Conservation (phyloP, 2,888 invertebrate species). For the Clanis bilineata region DNA sequence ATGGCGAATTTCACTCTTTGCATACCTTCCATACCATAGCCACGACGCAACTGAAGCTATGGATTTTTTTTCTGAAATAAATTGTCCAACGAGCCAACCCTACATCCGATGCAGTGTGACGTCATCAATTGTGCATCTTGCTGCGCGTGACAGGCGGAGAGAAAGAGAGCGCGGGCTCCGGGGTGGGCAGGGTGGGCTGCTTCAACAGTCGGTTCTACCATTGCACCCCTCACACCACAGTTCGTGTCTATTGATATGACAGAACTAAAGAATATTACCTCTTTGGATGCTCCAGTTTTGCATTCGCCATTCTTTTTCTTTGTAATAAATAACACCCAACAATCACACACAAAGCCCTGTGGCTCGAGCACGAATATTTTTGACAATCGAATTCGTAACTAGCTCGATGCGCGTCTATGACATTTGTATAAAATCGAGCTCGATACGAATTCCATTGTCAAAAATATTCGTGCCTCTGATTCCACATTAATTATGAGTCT, state of each 20-base stretch:
- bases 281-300: background rate
- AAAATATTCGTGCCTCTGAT: no score
- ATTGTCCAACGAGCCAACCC: constrained; percentile 10
- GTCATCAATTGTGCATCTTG: constrained; percentile 28
- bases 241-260: constrained; percentile 8
- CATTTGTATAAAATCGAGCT: no score
- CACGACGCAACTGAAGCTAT: no score
- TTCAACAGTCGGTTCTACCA: background rate
- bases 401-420: no score
- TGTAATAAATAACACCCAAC: background rate
- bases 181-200: background rate
- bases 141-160: constrained; percentile 22
- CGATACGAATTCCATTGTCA: no score
- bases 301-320: background rate
- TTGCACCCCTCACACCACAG: background rate
- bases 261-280: constrained; percentile 16
- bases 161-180: background rate
- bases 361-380: no score
- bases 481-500: no score
- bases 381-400: no score
- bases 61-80: no score
- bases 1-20: no score
- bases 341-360: no score
- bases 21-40: no score
- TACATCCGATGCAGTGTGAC: constrained; percentile 23